Evolutionary conservation across 2,113 vertebrate genomes (phyloP), one percentile per base, ranked within the genome.

Genomic region (Limanda limanda): DNA sequence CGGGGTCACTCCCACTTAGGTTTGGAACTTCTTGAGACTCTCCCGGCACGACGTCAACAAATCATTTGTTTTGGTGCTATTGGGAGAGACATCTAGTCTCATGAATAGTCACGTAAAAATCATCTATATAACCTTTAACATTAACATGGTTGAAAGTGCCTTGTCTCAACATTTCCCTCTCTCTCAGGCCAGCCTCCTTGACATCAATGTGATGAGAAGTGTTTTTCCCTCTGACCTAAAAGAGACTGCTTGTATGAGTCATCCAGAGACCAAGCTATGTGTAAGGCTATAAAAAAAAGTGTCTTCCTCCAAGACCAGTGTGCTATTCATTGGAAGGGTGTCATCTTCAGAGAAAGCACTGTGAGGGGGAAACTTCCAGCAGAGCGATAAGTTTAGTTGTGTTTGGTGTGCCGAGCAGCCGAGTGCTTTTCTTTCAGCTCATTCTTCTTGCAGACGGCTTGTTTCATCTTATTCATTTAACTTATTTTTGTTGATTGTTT

Each of bases 201-300:
- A 75, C 60, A 76, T 60, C 73, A 40, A 27, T 57, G 66, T 48
- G 57, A 47, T 37, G 47, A 47, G 13, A 63, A 63, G n/a, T 1
- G 24, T 75, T 77, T 65, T 76, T 76, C 59, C 47, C 69, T 68
- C 72, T 73, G 81, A 63, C 63, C 18, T 79, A 58, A 80, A 71
- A 81, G 60, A 79, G 40, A 62, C 42, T 74, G 84, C 79, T 74
- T 79, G 59, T 74, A 61, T 82, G 84, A 88, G 70, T 88, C 81
- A 84, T 72, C 64, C 24, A 11, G 54, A 67, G 71, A 59, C 48
- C 54, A 2, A 60, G 40, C 60, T 64, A 18, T 56, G 58, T 83
- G 81, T 82, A 58, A 70, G 57, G 69, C 72, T 73, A 40, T 65
- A 42, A 68, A 81, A 55, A 45, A 57, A 45, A 55, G 42, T 2